These are phyloP conservation scores for Orthosia gracilis DNA, from an alignment of 2,888 invertebrate species.

Conservation along the genomic window DNA sequence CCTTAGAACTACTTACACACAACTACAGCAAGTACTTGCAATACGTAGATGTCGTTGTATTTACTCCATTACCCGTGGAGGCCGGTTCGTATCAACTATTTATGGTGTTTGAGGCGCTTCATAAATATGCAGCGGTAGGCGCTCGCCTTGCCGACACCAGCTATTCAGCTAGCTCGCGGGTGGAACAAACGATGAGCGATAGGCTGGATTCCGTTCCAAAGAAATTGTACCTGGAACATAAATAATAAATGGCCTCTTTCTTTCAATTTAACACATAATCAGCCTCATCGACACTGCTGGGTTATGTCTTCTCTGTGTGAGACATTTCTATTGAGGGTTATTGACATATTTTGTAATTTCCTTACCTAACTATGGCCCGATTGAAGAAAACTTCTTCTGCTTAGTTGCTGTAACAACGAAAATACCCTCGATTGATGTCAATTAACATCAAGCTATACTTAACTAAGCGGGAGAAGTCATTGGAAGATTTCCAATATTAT, in stretches of 20 bases:
- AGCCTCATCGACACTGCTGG: neutral
- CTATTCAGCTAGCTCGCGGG: conserved; percentile 83
- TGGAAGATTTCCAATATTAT: too few relatives aligned
- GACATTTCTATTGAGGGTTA: too few relatives aligned
- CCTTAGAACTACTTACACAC: conserved; percentile 73
- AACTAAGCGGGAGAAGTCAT: too few relatives aligned
- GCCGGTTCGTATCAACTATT: conserved; percentile 90
- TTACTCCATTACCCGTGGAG: conserved; percentile 89
- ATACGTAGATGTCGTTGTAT: conserved; percentile 81
- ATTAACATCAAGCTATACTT: too few relatives aligned
- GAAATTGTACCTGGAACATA: neutral
- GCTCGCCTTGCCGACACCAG: conserved; percentile 91
- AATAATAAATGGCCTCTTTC: neutral
- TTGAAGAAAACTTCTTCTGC: too few relatives aligned
- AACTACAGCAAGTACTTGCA: conserved; percentile 68
- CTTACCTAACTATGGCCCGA: too few relatives aligned
- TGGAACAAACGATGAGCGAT: conserved; percentile 67
- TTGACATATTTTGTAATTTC: too few relatives aligned
- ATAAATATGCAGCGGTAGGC: conserved; percentile 91
- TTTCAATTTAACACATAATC: neutral
- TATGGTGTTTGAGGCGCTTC: conserved; percentile 91
- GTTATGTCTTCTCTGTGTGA: too few relatives aligned
- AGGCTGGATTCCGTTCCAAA: conserved; percentile 1
- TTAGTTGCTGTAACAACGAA: too few relatives aligned
- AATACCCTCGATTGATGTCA: too few relatives aligned